Evolutionary conservation across 1,140 invertebrate species (phyloP), one percentile per base, ranked within the genome.

Genomic region (Danaus plexippus): DNA sequence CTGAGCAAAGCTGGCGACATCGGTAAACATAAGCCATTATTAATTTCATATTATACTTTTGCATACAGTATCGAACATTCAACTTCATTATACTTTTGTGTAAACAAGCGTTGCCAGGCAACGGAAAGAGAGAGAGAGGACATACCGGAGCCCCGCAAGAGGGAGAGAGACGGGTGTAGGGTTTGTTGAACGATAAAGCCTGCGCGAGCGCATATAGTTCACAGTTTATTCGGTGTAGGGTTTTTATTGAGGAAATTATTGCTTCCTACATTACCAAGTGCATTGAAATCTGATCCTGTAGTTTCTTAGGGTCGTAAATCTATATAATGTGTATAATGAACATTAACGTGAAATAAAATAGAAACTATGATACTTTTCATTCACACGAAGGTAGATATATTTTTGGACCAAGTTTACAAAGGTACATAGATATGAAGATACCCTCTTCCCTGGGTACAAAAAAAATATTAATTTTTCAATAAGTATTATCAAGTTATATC

Each of bases 201-300:
- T 68, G 71, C 60, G 64, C 54, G 50, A n/a, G 60, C 69, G 63
- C 64, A 32, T 32, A 66, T 63, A 61, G 54, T 65, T 67, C 69
- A 69, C 56, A 61, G 61, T 55, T 56, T 61, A 61, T 55, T 56
- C 47, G 59, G 53, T 61, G 55, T 57, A 51, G 51, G 59, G 59
- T 54, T 73, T 73, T 73, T 73, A 73, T 71, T 70, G 56, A 52
- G 60, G 61, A 66, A 70, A 70, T 71, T 71, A 66, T 70, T 63
- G 57, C 68, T 71, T 71, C 68, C 66, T 64, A 59, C 48, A 47
- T 43, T 61, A 48, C 48, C 58, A 64, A 57, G 51, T 51, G 56
- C 57, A 55, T 56, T 61, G 52, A 57, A 54, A 61, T 52, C 55
- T 47, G 47, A 51, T 15, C 45, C 50, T 45, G 47, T 43, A 49